Base-by-base conservation (phyloP, 1,140 invertebrate species). In the Coelopa frigida region DNA sequence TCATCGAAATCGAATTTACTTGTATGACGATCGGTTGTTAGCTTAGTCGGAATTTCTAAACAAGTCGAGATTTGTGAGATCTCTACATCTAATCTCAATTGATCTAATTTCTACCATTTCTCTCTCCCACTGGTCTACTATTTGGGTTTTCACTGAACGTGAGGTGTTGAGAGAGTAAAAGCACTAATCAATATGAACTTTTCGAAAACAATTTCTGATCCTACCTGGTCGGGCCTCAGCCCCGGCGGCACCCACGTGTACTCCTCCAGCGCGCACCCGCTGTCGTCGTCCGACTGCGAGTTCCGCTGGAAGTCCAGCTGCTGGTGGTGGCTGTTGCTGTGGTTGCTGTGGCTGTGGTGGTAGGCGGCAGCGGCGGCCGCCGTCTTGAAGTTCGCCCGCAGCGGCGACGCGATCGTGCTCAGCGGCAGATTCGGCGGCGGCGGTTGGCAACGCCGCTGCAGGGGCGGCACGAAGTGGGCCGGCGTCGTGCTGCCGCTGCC, bases 211-310 rank as follows among this genome's bases (percentile, higher is more conserved):
- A n/a, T n/a, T n/a, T n/a, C n/a, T n/a, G n/a, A n/a, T n/a, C 68
- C 74, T 72, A 97, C 94, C 83, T 95, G 93, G 74, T 97, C 93
- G 5, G 94, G 92, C 69, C 92, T 83, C 3, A 97, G 76, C 48
- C 93, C 93, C 4, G 90, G 89, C 27, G 95, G 95, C 39, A 97
- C 90, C 94, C 94, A 98, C 1, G 92, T 94, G 72, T 98, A 98
- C 68, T 98, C 95, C 66, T 98, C 94, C 38, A 98, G 74, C 8
- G 93, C 92, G 66, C 94, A 98, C 8, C 94, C 94, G 31, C 89
- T 94, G 73, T 98, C 94, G 68, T 97, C 93, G 70, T 97, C 94
- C 42, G 88, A 93, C 60, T 94, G 92, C 2, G 89, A 93, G 62
- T 94, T 90, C 38, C 90, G 73, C 60, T 91, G 87, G 51, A 85